These are phyloP conservation scores for Dicrostonyx torquatus DNA, from an alignment of 2,797 vertebrate genomes.

Conservation along the genomic window DNA sequence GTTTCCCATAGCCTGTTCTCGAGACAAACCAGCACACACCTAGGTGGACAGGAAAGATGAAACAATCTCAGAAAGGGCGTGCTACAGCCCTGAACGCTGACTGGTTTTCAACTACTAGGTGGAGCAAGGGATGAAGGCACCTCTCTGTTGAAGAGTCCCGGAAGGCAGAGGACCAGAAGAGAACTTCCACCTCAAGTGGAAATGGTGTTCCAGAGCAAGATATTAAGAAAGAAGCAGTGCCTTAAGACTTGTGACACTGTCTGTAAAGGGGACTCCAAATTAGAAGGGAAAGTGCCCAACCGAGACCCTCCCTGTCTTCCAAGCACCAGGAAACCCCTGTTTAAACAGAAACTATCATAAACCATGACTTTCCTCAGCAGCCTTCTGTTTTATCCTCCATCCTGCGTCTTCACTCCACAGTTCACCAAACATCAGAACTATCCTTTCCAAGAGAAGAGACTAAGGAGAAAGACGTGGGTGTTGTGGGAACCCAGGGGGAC, in stretches of 20 bases:
- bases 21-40: not conserved
- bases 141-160: not conserved
- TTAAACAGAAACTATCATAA: not conserved
- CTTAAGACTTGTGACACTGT: not conserved
- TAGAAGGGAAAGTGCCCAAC: not conserved
- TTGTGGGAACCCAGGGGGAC: not conserved
- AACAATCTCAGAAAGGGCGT: not conserved
- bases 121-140: not conserved
- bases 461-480: not conserved
- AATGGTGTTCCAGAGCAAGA: not conserved
- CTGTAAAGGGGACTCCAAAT: not conserved
- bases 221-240: not conserved
- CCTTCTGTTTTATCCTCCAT: not conserved
- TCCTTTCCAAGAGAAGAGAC: not conserved
- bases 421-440: constrained; percentile 31
- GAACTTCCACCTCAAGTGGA: not conserved
- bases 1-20: not conserved
- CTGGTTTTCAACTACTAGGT: not conserved
- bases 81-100: not conserved
- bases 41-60: not conserved
- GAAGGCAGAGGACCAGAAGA: not conserved
- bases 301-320: not conserved
- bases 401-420: not conserved
- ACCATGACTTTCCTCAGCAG: not conserved
- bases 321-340: not conserved